phyloP scores from a whole-genome alignment of 2,888 invertebrate genomes.

The Volucella bombylans region DNA sequence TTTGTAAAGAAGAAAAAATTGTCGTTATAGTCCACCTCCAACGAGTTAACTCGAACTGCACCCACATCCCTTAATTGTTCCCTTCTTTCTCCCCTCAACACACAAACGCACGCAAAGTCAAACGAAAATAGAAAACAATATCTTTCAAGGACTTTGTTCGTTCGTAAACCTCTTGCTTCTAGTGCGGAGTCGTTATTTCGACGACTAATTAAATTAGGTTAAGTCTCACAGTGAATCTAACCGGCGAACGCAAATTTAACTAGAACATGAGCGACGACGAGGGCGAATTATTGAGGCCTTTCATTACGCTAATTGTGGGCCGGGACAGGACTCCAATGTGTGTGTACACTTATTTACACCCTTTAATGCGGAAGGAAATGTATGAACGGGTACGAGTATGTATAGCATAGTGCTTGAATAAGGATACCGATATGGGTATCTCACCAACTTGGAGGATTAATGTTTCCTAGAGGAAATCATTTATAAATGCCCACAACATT shows the following conservation, averaged over 20 bases:
- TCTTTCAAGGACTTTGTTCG: too few species aligned
- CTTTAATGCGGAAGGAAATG: constrained; percentile 34
- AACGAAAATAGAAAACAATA: too few species aligned
- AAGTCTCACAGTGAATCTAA: constrained; percentile 51
- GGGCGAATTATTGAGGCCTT: constrained; percentile 47
- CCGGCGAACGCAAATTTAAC: constrained; percentile 40
- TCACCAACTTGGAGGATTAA: constrained; percentile 43
- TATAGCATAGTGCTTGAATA: neutral
- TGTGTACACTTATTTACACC: constrained; percentile 45
- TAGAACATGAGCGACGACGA: constrained; percentile 31
- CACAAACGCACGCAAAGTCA: too few species aligned
- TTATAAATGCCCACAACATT: constrained; percentile 17
- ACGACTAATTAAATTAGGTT: constrained; percentile 53
- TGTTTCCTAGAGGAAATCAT: constrained; percentile 63
- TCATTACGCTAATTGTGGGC: constrained; percentile 57
- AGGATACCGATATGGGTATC: constrained; percentile 21
- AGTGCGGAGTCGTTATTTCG: constrained; percentile 17
- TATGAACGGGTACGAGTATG: neutral
- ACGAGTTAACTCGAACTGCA: too few species aligned
- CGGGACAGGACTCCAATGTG: constrained; percentile 31
- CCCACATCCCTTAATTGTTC: too few species aligned
- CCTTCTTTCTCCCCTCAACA: too few species aligned
- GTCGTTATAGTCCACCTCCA: too few species aligned
- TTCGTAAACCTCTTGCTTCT: too few species aligned
- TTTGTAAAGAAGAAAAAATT: too few species aligned